Base-by-base conservation (phyloP, 2,113 vertebrate genomes). In the Abramis brama region DNA sequence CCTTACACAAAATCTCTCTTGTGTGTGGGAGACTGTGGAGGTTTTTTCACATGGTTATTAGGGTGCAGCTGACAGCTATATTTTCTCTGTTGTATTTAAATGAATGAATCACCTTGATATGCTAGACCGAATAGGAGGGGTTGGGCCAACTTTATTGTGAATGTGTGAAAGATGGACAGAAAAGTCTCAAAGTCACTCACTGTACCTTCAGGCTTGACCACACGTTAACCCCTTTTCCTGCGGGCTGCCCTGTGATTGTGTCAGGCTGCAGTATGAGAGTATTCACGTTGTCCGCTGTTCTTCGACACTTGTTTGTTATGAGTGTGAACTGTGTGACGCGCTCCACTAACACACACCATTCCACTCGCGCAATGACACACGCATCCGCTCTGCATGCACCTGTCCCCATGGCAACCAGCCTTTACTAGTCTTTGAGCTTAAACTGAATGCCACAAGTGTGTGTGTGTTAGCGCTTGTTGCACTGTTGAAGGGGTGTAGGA, bases 321-420 rank as follows among this genome's bases (percentile, higher is more conserved):
- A 81, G 59, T 23, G 3, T 10, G 47, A 83, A 57, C 30, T 57
- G 23, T 83, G 13, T 83, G 68, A 74, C 11, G 27, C 1, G n/a
- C 23, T 64, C 5, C n/a, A 30, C 39, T 66, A 6, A 85, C 74
- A 79, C 75, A 55, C 47, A 30, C 6, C 45, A 76, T 60, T 60
- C 30, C 39, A 15, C 27, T 59, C 13, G 3, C 7, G 1, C 55
- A 0, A 13, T 19, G 47, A 19, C 57, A 57, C 30, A 39, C 64
- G n/a, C 43, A 52, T 39, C 30, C 21, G 33, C 81, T 77, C 62
- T 76, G 84, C 62, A 79, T 12, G 27, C 79, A 60, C 80, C 71
- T 59, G 83, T 90, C 84, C 66, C 86, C 85, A 91, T 87, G 90
- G 83, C 84, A 89, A 90, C 89, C 52, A 21, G 33, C 43, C 45